Evolutionary conservation across 2,888 invertebrate species (phyloP).

Genomic region (Drosophila borborema): DNA sequence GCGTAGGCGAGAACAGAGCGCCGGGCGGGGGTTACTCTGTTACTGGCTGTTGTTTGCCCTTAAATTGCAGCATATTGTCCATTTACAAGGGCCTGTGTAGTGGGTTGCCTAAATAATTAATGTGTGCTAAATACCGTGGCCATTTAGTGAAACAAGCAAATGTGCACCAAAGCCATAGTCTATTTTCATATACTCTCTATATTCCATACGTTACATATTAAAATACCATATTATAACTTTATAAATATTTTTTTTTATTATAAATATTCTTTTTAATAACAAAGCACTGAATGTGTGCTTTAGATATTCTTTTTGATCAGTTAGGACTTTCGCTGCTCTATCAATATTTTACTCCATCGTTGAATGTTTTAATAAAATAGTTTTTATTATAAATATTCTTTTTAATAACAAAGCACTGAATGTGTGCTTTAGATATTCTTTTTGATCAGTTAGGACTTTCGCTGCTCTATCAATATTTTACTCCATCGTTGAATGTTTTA

Average conservation of each 20-base stretch:
- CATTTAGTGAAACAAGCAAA: slow-evolving; percentile 66
- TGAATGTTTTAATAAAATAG: no score
- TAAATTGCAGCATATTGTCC: slow-evolving; percentile 83
- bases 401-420: neutral
- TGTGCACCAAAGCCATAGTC: neutral
- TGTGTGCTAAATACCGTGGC: slow-evolving; percentile 79
- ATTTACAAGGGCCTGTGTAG: slow-evolving; percentile 46
- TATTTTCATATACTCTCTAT: slow-evolving; percentile 21
- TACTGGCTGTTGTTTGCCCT: slow-evolving; percentile 34
- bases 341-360: no score
- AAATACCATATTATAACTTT: neutral
- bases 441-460: neutral
- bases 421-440: neutral
- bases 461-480: no score
- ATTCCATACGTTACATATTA: neutral
- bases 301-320: neutral
- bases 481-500: no score
- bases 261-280: neutral
- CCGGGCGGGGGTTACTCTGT: slow-evolving; percentile 19
- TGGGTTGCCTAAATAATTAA: slow-evolving; percentile 78
- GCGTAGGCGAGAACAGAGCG: neutral
- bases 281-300: neutral
- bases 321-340: no score
- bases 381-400: neutral
- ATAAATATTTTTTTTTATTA: no score